Evolutionary conservation across 2,888 invertebrate genomes (phyloP), one percentile per base, ranked within the genome.

Genomic region (Zootermopsis nevadensis): DNA sequence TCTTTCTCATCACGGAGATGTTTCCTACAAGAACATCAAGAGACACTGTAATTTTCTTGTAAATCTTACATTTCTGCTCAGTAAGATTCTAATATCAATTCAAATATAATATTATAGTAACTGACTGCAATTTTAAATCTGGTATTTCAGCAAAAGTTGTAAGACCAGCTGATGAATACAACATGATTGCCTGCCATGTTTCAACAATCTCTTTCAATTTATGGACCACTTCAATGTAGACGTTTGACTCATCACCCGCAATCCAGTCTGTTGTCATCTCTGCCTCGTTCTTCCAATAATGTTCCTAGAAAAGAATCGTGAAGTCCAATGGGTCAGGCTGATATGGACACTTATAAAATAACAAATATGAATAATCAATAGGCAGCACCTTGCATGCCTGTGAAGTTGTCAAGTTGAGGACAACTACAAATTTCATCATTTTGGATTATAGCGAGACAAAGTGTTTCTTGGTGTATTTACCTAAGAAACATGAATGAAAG

Each of bases 221-320:
- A 22, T 31, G 38, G 6, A 42, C n/a, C n/a, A 82, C 8, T 2
- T 76, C 35, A 31, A n/a, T 15, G 38, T 30, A 30, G 2, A 48
- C 30, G 7, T n/a, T 38, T 67, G 60, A 53, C 6, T 79, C 48
- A 30, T 55, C 74, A 42, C 27, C 30, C 27, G 88, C 86, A 55
- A 89, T 86, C 86, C 89, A 91, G 87, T 93, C 91, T 85, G 89
- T 87, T 84, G 93, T 90, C 76, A 87, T 88, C 84, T 89, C 87
- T 84, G 90, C 91, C 87, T 94, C 92, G 84, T 91, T 90, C 77
- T 90, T 89, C 94, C 94, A 95, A 88, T 95, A 94, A 87, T 93
- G 91, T 66, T 89, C 89, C 89, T 92, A 82, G 0, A 86, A 33
- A 69, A 31, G 19, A 69, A 30, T 19, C 69, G 33, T n/a, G n/a